Percentiles rank a stretch among this genome's conserved stretches.
These are phyloP conservation scores for Hyles vespertilio DNA, from an alignment of 1,140 invertebrate species.

Conservation along the genomic window DNA sequence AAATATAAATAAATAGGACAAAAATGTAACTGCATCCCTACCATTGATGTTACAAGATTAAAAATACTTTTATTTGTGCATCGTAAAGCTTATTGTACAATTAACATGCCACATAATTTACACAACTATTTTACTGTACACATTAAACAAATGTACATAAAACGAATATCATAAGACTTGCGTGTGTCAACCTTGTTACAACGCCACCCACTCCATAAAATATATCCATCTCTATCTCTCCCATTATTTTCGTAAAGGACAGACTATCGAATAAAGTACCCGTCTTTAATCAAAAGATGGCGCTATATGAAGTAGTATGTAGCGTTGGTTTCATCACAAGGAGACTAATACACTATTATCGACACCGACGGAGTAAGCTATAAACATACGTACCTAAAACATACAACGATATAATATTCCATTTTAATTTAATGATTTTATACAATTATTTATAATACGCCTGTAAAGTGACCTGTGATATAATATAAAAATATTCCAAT, in stretches of 20 bases:
- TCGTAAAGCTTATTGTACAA: constrained; percentile 54
- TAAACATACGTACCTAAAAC: no score
- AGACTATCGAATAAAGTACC: not conserved
- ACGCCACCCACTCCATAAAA: not conserved
- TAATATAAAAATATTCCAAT: no score
- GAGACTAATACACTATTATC: no score
- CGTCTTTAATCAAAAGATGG: not conserved
- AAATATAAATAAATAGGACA: no score
- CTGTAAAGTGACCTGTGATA: no score
- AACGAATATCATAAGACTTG: constrained; percentile 35
- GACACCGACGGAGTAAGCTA: no score
- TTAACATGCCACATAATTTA: constrained; percentile 54
- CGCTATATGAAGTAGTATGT: not conserved
- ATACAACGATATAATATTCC: no score
- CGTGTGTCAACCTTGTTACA: constrained; percentile 18
- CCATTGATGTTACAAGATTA: no score
- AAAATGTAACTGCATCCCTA: no score
- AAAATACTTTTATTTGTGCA: constrained; percentile 48
- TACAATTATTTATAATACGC: no score
- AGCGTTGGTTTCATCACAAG: not conserved
- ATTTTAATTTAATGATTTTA: no score
- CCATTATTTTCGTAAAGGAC: no score
- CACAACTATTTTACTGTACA: constrained; percentile 46
- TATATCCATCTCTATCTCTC: not conserved
- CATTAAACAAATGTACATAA: constrained; percentile 49